Conservation (phyloP, 2,888 invertebrate species). For the Cataglyphis albicans region DNA sequence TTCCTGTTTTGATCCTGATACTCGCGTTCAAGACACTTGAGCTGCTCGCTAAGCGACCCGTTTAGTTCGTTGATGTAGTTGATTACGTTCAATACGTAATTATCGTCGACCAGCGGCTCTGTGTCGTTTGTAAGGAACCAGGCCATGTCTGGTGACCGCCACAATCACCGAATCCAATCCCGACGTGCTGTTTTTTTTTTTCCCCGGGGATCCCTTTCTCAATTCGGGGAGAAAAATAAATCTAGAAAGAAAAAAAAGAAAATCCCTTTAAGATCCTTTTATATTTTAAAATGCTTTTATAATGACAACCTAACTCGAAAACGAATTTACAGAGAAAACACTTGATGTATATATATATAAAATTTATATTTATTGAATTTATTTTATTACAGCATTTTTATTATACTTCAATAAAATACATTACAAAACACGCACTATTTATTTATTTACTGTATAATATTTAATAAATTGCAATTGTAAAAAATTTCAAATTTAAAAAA, state of each 20-base stretch:
- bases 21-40: slow-evolving; percentile 71
- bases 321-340: background rate
- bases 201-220: background rate
- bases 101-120: slow-evolving; percentile 66
- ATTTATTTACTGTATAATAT: background rate
- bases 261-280: background rate
- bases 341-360: background rate
- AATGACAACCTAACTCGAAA: background rate
- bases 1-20: slow-evolving; percentile 54
- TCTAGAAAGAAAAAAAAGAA: slow-evolving; percentile 22
- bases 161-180: slow-evolving; percentile 3
- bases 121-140: slow-evolving; percentile 65
- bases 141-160: slow-evolving; percentile 62
- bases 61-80: slow-evolving; percentile 78
- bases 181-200: background rate
- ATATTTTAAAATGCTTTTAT: background rate
- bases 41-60: slow-evolving; percentile 72
- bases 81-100: slow-evolving; percentile 76
- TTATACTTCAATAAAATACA: background rate
- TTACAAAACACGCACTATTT: background rate
- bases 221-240: background rate
- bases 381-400: background rate
- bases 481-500: background rate
- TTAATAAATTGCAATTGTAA: background rate
- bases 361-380: background rate